Conservation (phyloP, 2,888 invertebrate species). For the Pyrgus malvae region DNA sequence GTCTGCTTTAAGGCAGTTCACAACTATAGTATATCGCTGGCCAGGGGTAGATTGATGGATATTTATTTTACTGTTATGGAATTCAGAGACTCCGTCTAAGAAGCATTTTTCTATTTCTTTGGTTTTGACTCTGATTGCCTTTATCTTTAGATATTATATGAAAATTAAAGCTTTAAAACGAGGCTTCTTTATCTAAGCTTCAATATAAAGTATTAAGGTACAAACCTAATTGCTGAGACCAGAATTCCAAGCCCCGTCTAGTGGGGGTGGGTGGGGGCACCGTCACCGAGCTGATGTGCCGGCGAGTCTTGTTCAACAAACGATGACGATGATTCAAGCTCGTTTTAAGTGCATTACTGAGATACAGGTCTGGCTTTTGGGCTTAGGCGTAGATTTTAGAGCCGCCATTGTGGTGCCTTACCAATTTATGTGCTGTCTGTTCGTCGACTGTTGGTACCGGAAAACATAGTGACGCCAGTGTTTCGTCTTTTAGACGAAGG, state of each 20-base stretch:
- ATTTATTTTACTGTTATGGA: too few species aligned
- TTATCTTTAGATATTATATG: too few species aligned
- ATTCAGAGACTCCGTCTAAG: too few species aligned
- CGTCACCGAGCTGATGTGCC: constrained; percentile 77
- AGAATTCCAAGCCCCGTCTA: constrained; percentile 30
- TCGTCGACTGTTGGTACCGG: too few species aligned
- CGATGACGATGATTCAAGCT: constrained; percentile 82
- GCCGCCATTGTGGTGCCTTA: constrained; percentile 66
- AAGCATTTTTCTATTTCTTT: too few species aligned
- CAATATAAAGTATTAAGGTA: constrained; percentile 14
- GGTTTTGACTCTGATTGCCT: too few species aligned
- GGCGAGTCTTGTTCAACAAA: constrained; percentile 82
- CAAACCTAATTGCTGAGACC: not conserved
- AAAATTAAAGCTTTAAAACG: too few species aligned
- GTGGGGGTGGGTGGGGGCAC: constrained; percentile 48
- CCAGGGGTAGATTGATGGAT: too few species aligned
- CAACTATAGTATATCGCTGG: too few species aligned
- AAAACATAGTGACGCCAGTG: too few species aligned
- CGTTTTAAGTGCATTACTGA: constrained; percentile 81
- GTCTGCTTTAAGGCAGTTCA: too few species aligned
- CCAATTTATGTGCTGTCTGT: constrained; percentile 74
- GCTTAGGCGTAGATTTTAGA: constrained; percentile 75
- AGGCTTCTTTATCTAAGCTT: constrained; percentile 1
- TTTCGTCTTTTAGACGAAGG: too few species aligned
- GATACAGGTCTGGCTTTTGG: constrained; percentile 77